phyloP scores from a whole-genome alignment of 2,113 vertebrate species.

The Tympanuchus pallidicinctus region DNA sequence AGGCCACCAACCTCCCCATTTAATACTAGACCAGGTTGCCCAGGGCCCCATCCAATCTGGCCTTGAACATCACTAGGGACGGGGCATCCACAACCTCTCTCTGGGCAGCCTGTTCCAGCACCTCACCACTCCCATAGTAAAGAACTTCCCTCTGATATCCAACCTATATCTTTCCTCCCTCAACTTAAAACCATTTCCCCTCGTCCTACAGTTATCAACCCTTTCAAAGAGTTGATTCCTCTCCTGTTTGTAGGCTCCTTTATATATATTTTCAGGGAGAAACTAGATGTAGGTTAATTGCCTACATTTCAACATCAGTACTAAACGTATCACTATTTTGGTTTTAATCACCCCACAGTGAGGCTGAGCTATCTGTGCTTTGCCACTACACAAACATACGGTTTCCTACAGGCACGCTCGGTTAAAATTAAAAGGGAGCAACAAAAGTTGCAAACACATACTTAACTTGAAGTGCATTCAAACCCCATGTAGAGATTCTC shows the following conservation, averaged over 20 bases:
- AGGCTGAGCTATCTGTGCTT: not conserved
- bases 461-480: slow-evolving; percentile 47
- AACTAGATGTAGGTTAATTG: not conserved
- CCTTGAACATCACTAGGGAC: no score
- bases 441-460: slow-evolving; percentile 50
- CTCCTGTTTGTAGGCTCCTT: not conserved
- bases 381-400: not conserved
- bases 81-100: no score
- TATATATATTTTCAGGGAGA: not conserved
- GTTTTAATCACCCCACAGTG: not conserved
- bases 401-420: not conserved
- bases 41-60: no score
- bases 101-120: no score
- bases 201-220: no score
- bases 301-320: not conserved
- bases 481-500: slow-evolving; percentile 54
- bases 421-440: slow-evolving; percentile 56
- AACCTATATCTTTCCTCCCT: no score
- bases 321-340: not conserved
- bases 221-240: no score
- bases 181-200: no score
- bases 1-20: no score
- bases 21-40: no score
- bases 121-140: no score
- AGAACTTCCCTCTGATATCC: no score